These are phyloP conservation scores for Tetanocera ferruginea DNA, from an alignment of 2,888 invertebrate genomes.

Conservation along the genomic window DNA sequence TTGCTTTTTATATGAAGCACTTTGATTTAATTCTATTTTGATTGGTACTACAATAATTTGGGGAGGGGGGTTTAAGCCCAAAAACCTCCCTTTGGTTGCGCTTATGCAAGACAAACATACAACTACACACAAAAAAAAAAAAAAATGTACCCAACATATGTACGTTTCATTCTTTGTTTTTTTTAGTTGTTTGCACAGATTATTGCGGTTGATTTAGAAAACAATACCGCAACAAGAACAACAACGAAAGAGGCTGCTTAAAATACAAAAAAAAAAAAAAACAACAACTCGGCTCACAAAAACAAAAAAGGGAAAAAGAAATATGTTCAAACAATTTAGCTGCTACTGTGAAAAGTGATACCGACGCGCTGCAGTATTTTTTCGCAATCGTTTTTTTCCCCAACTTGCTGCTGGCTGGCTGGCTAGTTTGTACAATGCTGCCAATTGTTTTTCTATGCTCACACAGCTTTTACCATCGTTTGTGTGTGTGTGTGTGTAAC, in stretches of 20 bases:
- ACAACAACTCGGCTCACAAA: neutral
- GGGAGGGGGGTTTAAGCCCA: too few relatives aligned
- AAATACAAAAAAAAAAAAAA: neutral
- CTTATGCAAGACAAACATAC: neutral
- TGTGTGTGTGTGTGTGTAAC: neutral
- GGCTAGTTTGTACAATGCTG: slow-evolving; percentile 26
- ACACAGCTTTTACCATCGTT: neutral
- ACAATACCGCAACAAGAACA: neutral
- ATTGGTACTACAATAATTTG: too few relatives aligned
- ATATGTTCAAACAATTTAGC: neutral
- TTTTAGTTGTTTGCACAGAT: slow-evolving; percentile 1
- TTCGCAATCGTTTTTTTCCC: neutral
- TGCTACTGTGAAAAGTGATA: slow-evolving; percentile 1
- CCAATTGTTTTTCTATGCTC: slow-evolving; percentile 38
- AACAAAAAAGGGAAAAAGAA: neutral
- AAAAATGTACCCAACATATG: neutral
- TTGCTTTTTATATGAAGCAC: too few relatives aligned
- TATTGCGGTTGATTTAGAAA: slow-evolving; percentile 19
- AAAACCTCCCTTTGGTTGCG: too few relatives aligned
- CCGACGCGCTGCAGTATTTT: slow-evolving; percentile 5
- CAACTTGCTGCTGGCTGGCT: too few relatives aligned
- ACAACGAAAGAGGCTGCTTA: neutral
- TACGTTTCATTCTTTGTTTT: neutral
- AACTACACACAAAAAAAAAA: neutral
- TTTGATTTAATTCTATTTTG: too few relatives aligned